Percentiles rank a stretch among this genome's conserved stretches.
These are phyloP conservation scores for Diplodus sargus DNA, from an alignment of 2,797 vertebrate species.

Conservation along the genomic window DNA sequence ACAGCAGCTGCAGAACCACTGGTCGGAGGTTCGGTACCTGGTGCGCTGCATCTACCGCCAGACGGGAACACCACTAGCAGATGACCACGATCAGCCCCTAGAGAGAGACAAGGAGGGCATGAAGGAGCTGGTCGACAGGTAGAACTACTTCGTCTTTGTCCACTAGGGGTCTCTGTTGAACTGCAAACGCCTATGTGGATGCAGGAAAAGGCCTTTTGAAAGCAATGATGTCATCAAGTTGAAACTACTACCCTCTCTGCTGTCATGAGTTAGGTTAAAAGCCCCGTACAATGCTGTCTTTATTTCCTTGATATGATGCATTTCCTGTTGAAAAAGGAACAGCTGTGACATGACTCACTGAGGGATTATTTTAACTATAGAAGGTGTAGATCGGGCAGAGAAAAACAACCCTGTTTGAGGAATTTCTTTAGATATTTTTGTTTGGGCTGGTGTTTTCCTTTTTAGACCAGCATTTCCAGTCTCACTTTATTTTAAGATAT, in stretches of 20 bases:
- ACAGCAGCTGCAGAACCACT: conserved; percentile 97
- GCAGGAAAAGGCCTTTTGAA: not conserved
- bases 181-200: conserved; percentile 2
- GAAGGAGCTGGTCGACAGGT: conserved; percentile 98
- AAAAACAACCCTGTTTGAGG: not conserved
- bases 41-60: conserved; percentile 98
- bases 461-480: not conserved
- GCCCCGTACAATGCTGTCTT: not conserved
- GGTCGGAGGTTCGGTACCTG: conserved; percentile 97
- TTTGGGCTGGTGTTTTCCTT: not conserved
- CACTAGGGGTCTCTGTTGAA: conserved; percentile 63
- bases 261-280: conserved; percentile 6
- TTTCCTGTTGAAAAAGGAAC: conserved; percentile 22
- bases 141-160: conserved; percentile 34
- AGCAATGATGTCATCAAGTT: conserved; percentile 24
- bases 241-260: not conserved
- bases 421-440: not conserved
- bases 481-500: no score
- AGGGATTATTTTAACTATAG: not conserved
- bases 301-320: conserved; percentile 13
- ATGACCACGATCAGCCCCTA: conserved; percentile 94
- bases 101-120: conserved; percentile 95
- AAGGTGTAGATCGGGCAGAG: not conserved
- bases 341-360: conserved; percentile 24
- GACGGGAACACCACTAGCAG: conserved; percentile 93